Percentiles rank a stretch among this genome's conserved stretches.
phyloP scores from a whole-genome alignment of 2,888 invertebrate genomes.

The Cylindroiulus punctatus region DNA sequence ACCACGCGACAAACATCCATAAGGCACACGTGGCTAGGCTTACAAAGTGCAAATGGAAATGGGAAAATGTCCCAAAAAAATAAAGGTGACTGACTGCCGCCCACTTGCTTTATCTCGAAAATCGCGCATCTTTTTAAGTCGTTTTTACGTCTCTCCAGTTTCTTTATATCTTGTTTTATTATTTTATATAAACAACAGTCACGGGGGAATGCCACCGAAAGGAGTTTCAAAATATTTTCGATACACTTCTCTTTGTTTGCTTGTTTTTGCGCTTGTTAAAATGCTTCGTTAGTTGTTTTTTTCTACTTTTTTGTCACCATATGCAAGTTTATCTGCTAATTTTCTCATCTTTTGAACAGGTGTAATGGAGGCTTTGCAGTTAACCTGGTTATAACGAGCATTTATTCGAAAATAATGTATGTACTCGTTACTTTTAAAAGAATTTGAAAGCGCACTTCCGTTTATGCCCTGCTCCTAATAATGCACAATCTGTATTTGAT shows the following conservation, averaged over 20 bases:
- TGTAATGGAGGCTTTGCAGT: no score
- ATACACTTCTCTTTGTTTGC: not conserved
- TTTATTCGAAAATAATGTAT: no score
- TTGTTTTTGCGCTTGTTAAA: not conserved
- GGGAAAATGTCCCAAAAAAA: not conserved
- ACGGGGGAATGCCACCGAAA: no score
- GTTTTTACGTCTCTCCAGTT: not conserved
- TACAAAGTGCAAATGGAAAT: not conserved
- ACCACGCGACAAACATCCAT: not conserved
- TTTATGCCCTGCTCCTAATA: no score
- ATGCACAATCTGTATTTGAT: no score
- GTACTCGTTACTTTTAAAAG: no score
- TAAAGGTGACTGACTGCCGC: not conserved
- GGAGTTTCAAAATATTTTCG: not conserved
- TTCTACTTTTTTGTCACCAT: not conserved
- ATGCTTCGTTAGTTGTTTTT: not conserved
- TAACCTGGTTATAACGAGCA: no score
- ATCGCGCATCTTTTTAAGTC: not conserved
- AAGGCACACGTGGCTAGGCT: not conserved
- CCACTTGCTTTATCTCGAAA: not conserved
- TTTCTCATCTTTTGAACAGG: no score
- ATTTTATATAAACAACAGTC: constrained; percentile 1
- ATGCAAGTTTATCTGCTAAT: no score
- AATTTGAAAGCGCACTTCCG: no score
- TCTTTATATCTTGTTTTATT: constrained; percentile 18